Evolutionary conservation across 2,888 invertebrate species (phyloP).

Genomic region (Apoda limacodes): DNA sequence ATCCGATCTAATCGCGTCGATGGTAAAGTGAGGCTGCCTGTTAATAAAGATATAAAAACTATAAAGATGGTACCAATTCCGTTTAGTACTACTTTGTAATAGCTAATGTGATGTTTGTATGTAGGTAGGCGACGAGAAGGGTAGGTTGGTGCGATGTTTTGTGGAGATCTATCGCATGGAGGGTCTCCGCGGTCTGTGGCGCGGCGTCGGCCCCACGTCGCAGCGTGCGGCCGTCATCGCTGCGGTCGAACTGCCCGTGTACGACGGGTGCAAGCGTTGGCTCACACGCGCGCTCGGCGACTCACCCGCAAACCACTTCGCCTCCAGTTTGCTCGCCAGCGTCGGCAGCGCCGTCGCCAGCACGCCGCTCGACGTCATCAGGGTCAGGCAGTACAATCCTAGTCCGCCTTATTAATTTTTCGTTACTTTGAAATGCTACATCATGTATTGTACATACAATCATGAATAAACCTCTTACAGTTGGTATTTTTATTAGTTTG

Average conservation of each 20-base stretch:
- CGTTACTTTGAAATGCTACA: background rate
- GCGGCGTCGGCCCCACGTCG: conserved; percentile 93
- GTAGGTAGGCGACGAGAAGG: conserved; percentile 71
- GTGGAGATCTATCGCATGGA: conserved; percentile 85
- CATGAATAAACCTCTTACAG: background rate
- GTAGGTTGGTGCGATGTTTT: conserved; percentile 81
- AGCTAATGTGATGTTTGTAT: too few relatives aligned
- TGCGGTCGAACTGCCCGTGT: conserved; percentile 93
- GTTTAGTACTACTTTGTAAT: too few relatives aligned
- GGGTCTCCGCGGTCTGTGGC: conserved; percentile 88
- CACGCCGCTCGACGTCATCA: conserved; percentile 92
- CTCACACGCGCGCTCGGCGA: conserved; percentile 80
- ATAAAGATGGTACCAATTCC: too few relatives aligned
- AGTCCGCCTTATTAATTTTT: background rate
- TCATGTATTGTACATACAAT: background rate
- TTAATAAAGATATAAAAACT: too few relatives aligned
- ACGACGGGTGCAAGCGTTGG: conserved; percentile 88
- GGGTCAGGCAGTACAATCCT: conserved; percentile 72
- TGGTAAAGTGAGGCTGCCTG: too few relatives aligned
- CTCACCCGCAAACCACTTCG: conserved; percentile 86
- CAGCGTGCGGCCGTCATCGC: conserved; percentile 95
- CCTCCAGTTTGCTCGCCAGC: conserved; percentile 91
- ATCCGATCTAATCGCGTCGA: too few relatives aligned
- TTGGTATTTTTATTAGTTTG: too few relatives aligned
- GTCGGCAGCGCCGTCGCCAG: conserved; percentile 94